Evolutionary conservation across 2,113 vertebrate species (phyloP).

Genomic region (Kryptolebias marmoratus): DNA sequence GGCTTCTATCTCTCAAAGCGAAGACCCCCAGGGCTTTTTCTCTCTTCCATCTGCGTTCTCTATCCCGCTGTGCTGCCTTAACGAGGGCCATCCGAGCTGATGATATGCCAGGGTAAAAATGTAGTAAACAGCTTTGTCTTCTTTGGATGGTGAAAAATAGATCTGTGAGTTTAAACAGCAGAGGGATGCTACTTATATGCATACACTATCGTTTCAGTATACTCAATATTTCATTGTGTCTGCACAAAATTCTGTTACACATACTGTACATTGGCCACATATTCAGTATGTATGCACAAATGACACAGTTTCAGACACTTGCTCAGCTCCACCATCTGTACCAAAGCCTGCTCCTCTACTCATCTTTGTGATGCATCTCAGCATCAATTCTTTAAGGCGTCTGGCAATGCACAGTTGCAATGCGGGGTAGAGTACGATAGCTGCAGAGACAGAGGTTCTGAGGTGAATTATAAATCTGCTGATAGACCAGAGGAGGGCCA

Average conservation of each 20-base stretch:
- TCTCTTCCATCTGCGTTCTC: conserved; percentile 65
- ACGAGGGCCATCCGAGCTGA: conserved; percentile 66
- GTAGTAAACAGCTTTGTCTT: conserved; percentile 62
- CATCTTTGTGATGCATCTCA: conserved; percentile 57
- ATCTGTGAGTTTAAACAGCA: neutral
- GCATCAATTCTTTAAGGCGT: conserved; percentile 74
- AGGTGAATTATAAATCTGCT: conserved; percentile 74
- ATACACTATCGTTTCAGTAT: neutral
- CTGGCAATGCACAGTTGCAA: conserved; percentile 57
- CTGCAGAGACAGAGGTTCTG: conserved; percentile 64
- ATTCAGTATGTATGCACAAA: neutral
- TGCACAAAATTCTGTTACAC: neutral
- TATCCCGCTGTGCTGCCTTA: conserved; percentile 57
- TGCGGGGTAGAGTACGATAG: conserved; percentile 25
- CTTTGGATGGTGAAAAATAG: conserved; percentile 8
- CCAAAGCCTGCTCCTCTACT: conserved; percentile 37
- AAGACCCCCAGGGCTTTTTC: conserved; percentile 48
- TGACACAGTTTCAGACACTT: conserved; percentile 10
- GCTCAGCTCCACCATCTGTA: conserved; percentile 17
- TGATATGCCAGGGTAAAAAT: conserved; percentile 57
- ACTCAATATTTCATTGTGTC: neutral
- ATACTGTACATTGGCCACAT: neutral
- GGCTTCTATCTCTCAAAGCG: conserved; percentile 25
- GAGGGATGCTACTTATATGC: conserved; percentile 1
- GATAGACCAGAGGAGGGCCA: conserved; percentile 62